phyloP scores from a whole-genome alignment of 1,140 invertebrate genomes.

The Diachasmimorpha longicaudata region DNA sequence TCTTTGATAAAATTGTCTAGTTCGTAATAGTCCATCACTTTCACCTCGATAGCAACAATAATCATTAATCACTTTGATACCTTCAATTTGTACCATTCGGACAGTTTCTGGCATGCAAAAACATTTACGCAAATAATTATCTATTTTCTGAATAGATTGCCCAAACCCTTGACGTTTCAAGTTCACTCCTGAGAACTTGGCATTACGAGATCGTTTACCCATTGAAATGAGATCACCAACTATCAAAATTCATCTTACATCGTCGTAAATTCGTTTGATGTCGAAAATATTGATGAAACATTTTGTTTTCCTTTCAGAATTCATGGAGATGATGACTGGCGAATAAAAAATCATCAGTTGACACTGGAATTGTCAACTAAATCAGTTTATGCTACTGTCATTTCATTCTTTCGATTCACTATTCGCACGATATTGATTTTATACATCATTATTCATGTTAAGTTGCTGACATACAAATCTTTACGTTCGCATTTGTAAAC shows the following conservation, averaged over 20 bases:
- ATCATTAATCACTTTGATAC: neutral
- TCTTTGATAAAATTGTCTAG: neutral
- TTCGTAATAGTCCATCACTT: too few relatives aligned
- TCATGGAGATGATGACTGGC: constrained; percentile 96
- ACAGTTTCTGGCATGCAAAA: neutral
- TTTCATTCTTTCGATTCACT: neutral
- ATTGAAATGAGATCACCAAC: neutral
- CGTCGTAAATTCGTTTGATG: too few relatives aligned
- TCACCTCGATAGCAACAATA: neutral
- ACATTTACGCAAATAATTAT: neutral
- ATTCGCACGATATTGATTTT: constrained; percentile 6
- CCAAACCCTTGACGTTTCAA: constrained; percentile 12
- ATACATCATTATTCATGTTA: neutral
- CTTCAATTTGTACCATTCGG: neutral
- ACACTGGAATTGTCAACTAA: neutral
- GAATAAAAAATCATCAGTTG: constrained; percentile 68
- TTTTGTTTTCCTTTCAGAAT: constrained; percentile 73
- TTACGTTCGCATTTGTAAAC: neutral
- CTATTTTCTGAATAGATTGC: neutral
- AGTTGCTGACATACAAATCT: neutral
- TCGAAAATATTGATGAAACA: neutral
- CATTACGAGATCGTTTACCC: constrained; percentile 19
- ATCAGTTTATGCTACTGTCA: neutral
- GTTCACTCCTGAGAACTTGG: constrained; percentile 30
- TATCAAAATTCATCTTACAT: too few relatives aligned